Percentiles rank a stretch among this genome's conserved stretches.
phyloP scores from a whole-genome alignment of 35 echinoderm and acorn worm genomes.

The Ophioderma brevispina region DNA sequence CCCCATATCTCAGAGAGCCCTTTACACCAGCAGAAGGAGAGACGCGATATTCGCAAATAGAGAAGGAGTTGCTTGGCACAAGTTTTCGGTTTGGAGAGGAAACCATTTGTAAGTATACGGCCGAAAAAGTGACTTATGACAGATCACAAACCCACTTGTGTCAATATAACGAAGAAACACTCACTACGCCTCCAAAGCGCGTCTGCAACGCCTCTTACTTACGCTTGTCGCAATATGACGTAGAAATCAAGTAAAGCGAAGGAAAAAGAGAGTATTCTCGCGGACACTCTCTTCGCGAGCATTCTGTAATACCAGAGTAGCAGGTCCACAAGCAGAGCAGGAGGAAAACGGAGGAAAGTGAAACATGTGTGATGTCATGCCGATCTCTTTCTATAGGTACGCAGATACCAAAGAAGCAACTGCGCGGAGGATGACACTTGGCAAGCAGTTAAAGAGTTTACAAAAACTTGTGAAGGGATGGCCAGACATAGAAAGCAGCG shows the following conservation, averaged over 20 bases:
- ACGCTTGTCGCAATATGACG: neutral
- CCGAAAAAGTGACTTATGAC: constrained; percentile 30
- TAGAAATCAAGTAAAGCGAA: constrained; percentile 38
- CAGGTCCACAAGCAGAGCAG: constrained; percentile 22
- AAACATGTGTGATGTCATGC: constrained; percentile 12
- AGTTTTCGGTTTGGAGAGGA: constrained; percentile 67
- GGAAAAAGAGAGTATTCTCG: too few relatives aligned
- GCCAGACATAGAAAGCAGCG: constrained; percentile 5
- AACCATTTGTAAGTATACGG: constrained; percentile 62
- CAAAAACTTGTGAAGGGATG: constrained; percentile 23
- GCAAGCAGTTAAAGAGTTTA: constrained; percentile 32
- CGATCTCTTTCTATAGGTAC: neutral
- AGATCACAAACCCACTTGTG: constrained; percentile 49
- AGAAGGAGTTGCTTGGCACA: constrained; percentile 57
- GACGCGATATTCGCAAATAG: constrained; percentile 49
- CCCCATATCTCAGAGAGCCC: constrained; percentile 26
- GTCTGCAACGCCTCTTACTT: constrained; percentile 5
- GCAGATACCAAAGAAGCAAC: constrained; percentile 16
- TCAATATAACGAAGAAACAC: constrained; percentile 35
- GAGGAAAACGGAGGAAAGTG: constrained; percentile 30
- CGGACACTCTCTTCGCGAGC: constrained; percentile 19
- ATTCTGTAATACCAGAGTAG: neutral
- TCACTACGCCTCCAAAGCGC: constrained; percentile 18
- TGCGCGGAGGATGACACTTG: constrained; percentile 15
- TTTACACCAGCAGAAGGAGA: constrained; percentile 41